Evolutionary conservation across 2,113 vertebrate genomes (phyloP), one percentile per base, ranked within the genome.

Genomic region (Thymallus thymallus): DNA sequence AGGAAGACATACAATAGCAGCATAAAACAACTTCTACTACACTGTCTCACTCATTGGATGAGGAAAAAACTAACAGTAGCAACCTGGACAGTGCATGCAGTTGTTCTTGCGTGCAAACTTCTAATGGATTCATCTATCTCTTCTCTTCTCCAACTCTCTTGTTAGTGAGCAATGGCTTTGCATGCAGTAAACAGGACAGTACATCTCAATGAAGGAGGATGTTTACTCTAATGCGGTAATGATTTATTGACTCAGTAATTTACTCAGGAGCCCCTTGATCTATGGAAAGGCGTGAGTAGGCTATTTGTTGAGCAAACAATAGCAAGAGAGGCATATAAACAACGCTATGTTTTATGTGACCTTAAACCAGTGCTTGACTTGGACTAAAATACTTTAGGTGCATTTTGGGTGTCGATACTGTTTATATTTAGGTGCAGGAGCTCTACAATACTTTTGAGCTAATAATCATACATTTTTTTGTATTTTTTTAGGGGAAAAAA

Each of bases 121-220:
- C 63, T 74, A 67, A 74, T 29, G 48, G 5, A 26, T 26, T 26
- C 26, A 26, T 26, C 26, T 26, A 26, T 26, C 26, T 26, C 26
- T 26, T 26, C 26, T 26, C 26, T 3, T 60, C 35, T 61, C 22
- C 48, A 35, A 22, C 32, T 29, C 29, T 60, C 14, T 60, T 22
- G n/a, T 60, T 60, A 60, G n/a, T 7, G 56, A 60, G 56, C 20
- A 55, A 22, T 14, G 14, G 48, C 48, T 51, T 51, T 51, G 12
- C 16, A 60, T 22, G 6, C 56, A 1, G n/a, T 9, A 61, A 61
- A 77, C 56, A 73, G 65, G 63, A 60, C 51, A 10, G 64, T 73
- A 30, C 32, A 68, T 72, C 69, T 58, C 69, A 71, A 71, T 65
- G 51, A 72, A 51, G 32, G 69, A 45, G 24, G 62, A 64, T 18